Evolutionary conservation across 2,888 invertebrate genomes (phyloP).

Genomic region (Acleris sparsana): DNA sequence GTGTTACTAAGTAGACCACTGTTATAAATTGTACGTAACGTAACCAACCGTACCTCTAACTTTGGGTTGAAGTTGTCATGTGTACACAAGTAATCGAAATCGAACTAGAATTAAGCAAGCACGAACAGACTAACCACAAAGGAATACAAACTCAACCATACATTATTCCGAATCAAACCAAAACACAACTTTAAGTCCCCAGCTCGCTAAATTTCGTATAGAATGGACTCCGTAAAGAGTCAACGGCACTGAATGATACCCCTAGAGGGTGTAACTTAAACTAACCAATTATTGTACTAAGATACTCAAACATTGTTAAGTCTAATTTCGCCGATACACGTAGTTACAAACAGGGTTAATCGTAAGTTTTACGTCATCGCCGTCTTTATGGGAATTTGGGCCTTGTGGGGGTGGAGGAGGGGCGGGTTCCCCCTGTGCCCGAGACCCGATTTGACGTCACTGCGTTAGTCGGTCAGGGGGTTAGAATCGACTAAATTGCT

Average conservation of each 20-base stretch:
- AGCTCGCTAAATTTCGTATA: too few species aligned
- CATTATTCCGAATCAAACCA: slow-evolving; percentile 15
- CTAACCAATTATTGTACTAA: slow-evolving; percentile 27
- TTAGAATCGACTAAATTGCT: slow-evolving; percentile 37
- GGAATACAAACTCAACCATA: background rate
- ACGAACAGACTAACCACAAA: background rate
- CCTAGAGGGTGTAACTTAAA: background rate
- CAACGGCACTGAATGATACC: too few species aligned
- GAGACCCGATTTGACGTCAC: slow-evolving; percentile 78
- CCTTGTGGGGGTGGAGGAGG: slow-evolving; percentile 45
- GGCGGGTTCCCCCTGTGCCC: slow-evolving; percentile 74
- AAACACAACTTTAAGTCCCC: background rate
- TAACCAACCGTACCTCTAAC: too few species aligned
- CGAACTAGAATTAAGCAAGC: too few species aligned
- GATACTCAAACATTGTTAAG: slow-evolving; percentile 38
- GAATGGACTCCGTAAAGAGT: too few species aligned
- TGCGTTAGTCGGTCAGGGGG: slow-evolving; percentile 49
- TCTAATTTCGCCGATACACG: slow-evolving; percentile 50
- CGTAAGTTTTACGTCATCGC: slow-evolving; percentile 38
- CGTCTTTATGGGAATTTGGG: slow-evolving; percentile 51
- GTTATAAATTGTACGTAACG: too few species aligned
- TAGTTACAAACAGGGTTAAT: slow-evolving; percentile 11
- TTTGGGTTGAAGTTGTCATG: too few species aligned
- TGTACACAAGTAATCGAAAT: too few species aligned
- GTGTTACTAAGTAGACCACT: too few species aligned